Conservation (phyloP, 2,113 vertebrate species). For the Poeciliopsis prolifica region DNA sequence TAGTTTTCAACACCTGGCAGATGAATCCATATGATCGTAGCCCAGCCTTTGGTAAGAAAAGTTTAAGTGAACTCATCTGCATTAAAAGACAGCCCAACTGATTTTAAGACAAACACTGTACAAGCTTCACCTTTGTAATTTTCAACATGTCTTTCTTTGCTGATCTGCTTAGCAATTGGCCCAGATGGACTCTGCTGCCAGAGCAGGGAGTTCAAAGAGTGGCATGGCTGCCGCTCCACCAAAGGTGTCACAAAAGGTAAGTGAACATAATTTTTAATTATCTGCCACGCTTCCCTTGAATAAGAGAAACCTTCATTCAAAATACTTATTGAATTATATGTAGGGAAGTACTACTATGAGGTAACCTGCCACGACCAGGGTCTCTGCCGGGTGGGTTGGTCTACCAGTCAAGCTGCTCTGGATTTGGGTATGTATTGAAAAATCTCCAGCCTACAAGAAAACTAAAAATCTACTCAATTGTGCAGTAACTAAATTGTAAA, state of each 20-base stretch:
- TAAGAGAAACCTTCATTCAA: neutral
- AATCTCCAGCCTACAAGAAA: neutral
- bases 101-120: neutral
- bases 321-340: neutral
- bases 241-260: constrained; percentile 92
- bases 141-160: neutral
- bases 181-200: constrained; percentile 95
- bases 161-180: constrained; percentile 85
- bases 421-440: constrained; percentile 85
- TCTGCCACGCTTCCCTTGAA: neutral
- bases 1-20: constrained; percentile 98
- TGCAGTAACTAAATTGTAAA: neutral
- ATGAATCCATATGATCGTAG: constrained; percentile 99
- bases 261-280: neutral
- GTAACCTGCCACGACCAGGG: constrained; percentile 95
- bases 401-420: constrained; percentile 89
- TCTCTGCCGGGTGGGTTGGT: constrained; percentile 96
- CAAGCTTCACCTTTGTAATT: neutral
- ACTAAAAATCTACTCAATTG: neutral
- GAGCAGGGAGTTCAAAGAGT: constrained; percentile 98
- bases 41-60: constrained; percentile 89
- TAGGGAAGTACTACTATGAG: constrained; percentile 94
- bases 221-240: constrained; percentile 96
- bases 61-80: neutral
- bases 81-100: neutral